A percentile compares a stretch with the other conserved stretches of the same genome.
Evolutionary conservation across 2,113 vertebrate genomes (phyloP).

Genomic region (Anas platyrhynchos): DNA sequence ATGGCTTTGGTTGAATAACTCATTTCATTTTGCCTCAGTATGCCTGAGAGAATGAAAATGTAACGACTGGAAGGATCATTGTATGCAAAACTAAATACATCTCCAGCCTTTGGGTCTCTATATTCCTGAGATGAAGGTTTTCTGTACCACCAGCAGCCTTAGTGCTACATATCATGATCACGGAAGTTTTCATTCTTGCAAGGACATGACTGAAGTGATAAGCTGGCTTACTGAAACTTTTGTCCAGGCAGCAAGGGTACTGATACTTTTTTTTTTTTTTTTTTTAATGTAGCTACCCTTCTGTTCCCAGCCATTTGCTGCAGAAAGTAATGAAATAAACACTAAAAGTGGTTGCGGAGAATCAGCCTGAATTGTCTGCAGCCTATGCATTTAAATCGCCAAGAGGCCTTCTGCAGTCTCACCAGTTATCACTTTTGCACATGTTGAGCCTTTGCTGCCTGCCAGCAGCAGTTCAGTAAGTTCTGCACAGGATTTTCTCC

Average conservation of each 20-base stretch:
- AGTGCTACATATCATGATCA: neutral
- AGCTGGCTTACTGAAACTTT: neutral
- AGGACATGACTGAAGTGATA: neutral
- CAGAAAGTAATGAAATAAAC: constrained; percentile 16
- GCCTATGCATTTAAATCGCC: constrained; percentile 47
- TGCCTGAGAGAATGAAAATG: neutral
- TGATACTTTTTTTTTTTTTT: neutral
- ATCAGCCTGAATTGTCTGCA: constrained; percentile 15
- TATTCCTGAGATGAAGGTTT: neutral
- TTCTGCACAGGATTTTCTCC: constrained; percentile 62
- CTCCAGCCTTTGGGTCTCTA: neutral
- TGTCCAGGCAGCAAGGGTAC: neutral
- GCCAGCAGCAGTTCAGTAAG: constrained; percentile 57
- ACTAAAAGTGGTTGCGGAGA: neutral
- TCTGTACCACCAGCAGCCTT: neutral
- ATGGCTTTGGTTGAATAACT: neutral
- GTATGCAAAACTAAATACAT: neutral
- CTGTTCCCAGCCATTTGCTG: constrained; percentile 21
- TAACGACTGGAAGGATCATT: neutral
- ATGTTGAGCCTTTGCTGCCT: constrained; percentile 54
- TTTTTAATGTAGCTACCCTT: neutral
- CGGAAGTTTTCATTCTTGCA: neutral
- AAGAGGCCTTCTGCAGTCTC: constrained; percentile 47
- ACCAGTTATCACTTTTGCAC: constrained; percentile 60
- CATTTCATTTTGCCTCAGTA: neutral